Base-by-base conservation (phyloP, 1,140 invertebrate species). In the Pinna nobilis region DNA sequence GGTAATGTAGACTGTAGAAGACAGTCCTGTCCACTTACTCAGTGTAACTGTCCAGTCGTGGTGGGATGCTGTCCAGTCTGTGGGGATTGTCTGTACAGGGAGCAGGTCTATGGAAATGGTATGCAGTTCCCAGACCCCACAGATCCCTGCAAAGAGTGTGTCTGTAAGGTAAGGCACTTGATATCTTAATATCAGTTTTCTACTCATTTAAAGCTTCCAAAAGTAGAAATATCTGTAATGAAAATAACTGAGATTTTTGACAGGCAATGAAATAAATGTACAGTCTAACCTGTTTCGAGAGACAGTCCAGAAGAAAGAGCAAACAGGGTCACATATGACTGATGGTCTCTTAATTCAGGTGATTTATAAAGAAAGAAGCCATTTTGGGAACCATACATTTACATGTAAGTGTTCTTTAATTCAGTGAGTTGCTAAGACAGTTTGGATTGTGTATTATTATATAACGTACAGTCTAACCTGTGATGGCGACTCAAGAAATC, bases 51-150 rank as follows among this genome's bases (percentile, higher is more conserved):
- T 70, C 84, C 84, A 18, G 75, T 81, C 1, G 66, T 39, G 28
- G 75, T 41, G 18, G 67, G 66, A 23, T 86, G 84, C 63, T 86
- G 84, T 64, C 82, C 82, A 11, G 51, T 70, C 7, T 86, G 84
- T 75, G 66, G 61, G 28, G 64, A 66, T 39, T 78, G 77, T 66
- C 60, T 33, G 28, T 66, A 57, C 32, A 60, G 53, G 25, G 32
- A 28, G 7, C 50, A 51, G 11, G 47, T 65, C 18, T 70, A 74
- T n/a, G 37, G 64, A 30, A 72, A 79, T 64, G 78, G 80, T 35
- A 50, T 73, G 18, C 71, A 49, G 30, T 79, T 84, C 49, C 32
- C 71, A 18, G 77, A 79, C 63, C 35, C 39, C 13, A 57, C 41
- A 18, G 77, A 84, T 32, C 68, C 37, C 28, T 84, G 82, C 63